Conservation (phyloP, 2,797 vertebrate genomes). For the Scarus forsteni region DNA sequence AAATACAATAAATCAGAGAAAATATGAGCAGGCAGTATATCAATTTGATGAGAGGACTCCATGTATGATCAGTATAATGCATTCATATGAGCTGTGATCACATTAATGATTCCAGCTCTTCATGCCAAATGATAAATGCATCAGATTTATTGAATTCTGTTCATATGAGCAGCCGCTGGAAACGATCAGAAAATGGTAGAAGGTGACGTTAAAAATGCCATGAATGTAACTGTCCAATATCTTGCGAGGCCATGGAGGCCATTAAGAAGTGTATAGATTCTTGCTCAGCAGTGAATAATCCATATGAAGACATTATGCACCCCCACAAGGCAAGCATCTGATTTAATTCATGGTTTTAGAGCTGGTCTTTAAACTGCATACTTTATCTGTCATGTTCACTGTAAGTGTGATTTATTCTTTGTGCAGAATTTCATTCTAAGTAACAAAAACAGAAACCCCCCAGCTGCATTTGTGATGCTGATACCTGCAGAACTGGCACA, state of each 20-base stretch:
- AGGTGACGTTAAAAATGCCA: background rate
- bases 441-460: background rate
- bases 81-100: conserved; percentile 13
- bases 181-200: conserved; percentile 14
- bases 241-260: background rate
- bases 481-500: background rate
- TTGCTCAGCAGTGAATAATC: conserved; percentile 10
- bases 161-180: conserved; percentile 18
- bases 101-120: conserved; percentile 1
- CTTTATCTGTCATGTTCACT: background rate
- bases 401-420: conserved; percentile 2
- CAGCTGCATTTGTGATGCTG: background rate
- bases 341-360: background rate
- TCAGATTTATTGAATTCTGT: conserved; percentile 15
- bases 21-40: background rate
- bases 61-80: background rate
- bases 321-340: background rate
- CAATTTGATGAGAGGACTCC: background rate
- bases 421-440: background rate
- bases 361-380: background rate
- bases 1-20: conserved; percentile 3
- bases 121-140: conserved; percentile 4
- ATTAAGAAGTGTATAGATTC: conserved; percentile 12
- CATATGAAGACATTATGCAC: background rate
- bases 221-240: conserved; percentile 2